Evolutionary conservation across 1,140 invertebrate genomes (phyloP).

Genomic region (Heliconius hewitsoni): DNA sequence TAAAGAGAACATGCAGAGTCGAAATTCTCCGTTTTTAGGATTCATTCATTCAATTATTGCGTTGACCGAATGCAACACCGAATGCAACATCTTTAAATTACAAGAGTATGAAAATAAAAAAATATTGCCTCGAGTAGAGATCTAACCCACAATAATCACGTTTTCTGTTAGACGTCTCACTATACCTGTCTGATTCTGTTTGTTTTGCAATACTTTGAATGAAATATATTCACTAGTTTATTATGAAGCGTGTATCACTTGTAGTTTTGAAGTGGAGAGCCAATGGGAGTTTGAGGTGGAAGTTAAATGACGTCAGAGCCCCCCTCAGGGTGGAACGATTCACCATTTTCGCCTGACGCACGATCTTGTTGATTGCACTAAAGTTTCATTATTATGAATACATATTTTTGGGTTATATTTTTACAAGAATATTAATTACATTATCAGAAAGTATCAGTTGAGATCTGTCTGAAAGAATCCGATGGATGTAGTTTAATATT

Average conservation of each 20-base stretch:
- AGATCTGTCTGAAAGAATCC: too few relatives aligned
- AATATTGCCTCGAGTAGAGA: neutral
- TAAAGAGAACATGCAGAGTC: too few relatives aligned
- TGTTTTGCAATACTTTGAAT: neutral
- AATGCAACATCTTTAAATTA: too few relatives aligned
- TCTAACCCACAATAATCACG: neutral
- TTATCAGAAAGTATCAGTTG: too few relatives aligned
- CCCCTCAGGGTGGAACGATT: conserved; percentile 4
- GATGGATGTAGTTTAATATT: neutral
- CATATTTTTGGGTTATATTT: neutral
- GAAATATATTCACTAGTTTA: neutral
- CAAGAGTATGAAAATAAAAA: too few relatives aligned
- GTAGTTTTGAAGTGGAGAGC: conserved; percentile 13
- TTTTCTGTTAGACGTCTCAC: neutral
- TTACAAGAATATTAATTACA: neutral
- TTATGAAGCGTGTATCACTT: conserved; percentile 14
- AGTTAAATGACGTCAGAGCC: conserved; percentile 40
- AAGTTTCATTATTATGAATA: conserved; percentile 16
- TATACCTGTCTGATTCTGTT: neutral
- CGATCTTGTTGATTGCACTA: conserved; percentile 26
- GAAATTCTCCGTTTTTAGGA: neutral
- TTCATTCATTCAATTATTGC: neutral
- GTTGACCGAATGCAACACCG: neutral
- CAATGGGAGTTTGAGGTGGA: conserved; percentile 22
- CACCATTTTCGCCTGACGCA: conserved; percentile 31